Conservation (phyloP, 2,797 vertebrate genomes). For the Peromyscus nudipes region DNA sequence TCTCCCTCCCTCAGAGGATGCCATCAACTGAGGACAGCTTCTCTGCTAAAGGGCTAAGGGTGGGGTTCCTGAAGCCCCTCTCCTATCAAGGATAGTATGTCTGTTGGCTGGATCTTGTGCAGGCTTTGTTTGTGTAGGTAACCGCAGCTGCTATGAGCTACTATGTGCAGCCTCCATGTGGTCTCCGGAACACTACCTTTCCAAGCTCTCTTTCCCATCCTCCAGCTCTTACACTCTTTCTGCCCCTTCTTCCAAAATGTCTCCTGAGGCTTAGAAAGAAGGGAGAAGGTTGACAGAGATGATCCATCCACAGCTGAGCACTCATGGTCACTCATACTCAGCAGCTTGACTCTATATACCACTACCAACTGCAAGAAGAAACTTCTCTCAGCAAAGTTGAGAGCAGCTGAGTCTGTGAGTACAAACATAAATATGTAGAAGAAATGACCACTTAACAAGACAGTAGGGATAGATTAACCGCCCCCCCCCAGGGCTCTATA, state of each 20-base stretch:
- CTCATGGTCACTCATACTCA: not conserved
- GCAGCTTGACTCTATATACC: not conserved
- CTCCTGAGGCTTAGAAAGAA: not conserved
- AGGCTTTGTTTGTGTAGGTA: not conserved
- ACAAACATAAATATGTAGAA: not conserved
- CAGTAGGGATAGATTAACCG: no score
- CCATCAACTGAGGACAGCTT: not conserved
- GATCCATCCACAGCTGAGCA: not conserved
- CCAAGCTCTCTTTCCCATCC: not conserved
- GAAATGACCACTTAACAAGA: not conserved
- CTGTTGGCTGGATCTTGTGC: not conserved
- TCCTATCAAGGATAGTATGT: no score
- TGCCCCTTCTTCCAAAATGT: not conserved
- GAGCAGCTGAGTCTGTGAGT: not conserved
- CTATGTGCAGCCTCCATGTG: not conserved
- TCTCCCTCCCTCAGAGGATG: not conserved
- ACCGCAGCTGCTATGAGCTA: not conserved
- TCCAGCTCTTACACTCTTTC: not conserved
- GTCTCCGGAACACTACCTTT: not conserved
- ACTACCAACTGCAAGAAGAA: not conserved
- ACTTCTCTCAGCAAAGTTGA: not conserved
- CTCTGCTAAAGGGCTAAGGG: not conserved
- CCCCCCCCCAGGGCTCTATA: not conserved
- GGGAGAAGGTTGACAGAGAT: not conserved
- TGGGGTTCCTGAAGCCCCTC: no score